Evolutionary conservation across 2,888 invertebrate genomes (phyloP), one percentile per base, ranked within the genome.

Genomic region (Diarsia brunnea): DNA sequence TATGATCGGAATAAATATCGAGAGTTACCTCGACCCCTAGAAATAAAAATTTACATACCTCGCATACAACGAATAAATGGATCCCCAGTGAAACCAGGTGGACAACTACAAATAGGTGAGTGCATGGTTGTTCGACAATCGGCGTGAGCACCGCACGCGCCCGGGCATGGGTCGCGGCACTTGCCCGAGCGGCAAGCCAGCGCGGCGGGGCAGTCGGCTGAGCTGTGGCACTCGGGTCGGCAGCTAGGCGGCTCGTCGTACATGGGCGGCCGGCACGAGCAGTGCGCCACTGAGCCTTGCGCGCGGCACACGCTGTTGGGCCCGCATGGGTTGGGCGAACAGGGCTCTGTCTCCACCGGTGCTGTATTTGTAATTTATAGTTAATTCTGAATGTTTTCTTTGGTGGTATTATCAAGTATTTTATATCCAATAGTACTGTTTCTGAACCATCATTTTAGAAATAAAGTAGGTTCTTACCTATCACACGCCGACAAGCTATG

Each of bases 71-170:
- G 97, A 84, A 95, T 95, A 94, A 98, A 98, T 66, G 98, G 98
- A 97, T 98, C 98, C 45, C 98, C 98, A 63, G 97, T 97, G 91
- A 97, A 98, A 82, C 97, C 97, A 65, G 94, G 88, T 49, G 97
- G 97, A 88, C 98, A 98, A 45, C 97, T 97, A 92, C 99, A 99
- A 84, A 97, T 97, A n/a, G 98, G 98, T 65, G 97, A 97, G 90
- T 98, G 98, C 84, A 97, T 97, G 43, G 97, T 97, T 21, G 98
- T 98, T 88, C 97, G 97, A 89, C 98, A 98, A 82, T 97, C 93
- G 1, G 98, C 98, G 90, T 97, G 97, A 67, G 97, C 96, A 27
- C 98, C 98, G 89, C 98, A 98, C 68, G 98, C 97, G 68, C 98
- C 98, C 21, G 97, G 97, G 88, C 98, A 98, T 51, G 98, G 98